Base-by-base conservation (phyloP, 2,113 vertebrate species). In the Xiphophorus maculatus region DNA sequence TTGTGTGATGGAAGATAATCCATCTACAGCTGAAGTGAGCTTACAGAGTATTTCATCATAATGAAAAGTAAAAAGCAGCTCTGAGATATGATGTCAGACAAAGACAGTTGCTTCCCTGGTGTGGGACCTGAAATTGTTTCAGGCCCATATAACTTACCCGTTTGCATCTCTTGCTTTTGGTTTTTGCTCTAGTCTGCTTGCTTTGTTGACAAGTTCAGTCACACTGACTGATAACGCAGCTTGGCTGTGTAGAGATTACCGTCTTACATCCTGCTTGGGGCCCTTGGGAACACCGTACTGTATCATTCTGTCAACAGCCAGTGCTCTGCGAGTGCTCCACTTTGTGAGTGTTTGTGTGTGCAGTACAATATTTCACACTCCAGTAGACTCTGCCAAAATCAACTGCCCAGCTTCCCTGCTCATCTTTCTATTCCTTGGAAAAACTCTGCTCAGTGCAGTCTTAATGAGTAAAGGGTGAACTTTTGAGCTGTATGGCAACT, bases 251-350 rank as follows among this genome's bases (percentile, higher is more conserved):
- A 72, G 82, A 84, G 88, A 88, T 93, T 88, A 90, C 88, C 81
- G 83, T 77, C 44, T 73, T 75, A 90, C 87, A 86, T 92, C 87
- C 87, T 82, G 80, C 70, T 66, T 1, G 65, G 80, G 82, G 81
- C 92, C 86, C 90, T 72, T 71, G 90, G 89, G 91, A 92, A 86
- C 75, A 79, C 90, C 89, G 81, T 86, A 90, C 88, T 90, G 92
- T 78, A 91, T 92, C 93, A 90, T 87, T 92, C 93, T 94, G 93
- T 95, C 93, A 91, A 87, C 92, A 86, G 86, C 67, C 74, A 66
- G 71, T 29, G 72, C 85, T 81, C 81, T 37, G 64, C 83, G 81
- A 86, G 78, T 63, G 73, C 84, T 87, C 80, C 69, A 42, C 87
- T 84, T 77, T 81, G 72, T 76, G 68, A 82, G 77, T 40, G 48